Evolutionary conservation across 2,797 vertebrate species (phyloP), one percentile per base, ranked within the genome.

Genomic region (Avahi laniger): DNA sequence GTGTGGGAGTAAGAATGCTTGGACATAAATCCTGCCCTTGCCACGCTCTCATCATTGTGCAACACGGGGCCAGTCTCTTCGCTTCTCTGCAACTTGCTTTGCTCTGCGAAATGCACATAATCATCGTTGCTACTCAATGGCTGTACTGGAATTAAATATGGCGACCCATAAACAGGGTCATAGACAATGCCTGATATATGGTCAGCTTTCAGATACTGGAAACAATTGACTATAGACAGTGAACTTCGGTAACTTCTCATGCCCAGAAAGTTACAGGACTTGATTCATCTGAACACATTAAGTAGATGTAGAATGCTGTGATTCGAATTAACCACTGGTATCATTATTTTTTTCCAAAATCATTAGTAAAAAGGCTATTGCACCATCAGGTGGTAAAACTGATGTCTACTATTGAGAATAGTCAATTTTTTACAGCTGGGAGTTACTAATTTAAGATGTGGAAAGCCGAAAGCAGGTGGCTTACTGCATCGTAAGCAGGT

Each of bases 291-390:
- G 67, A 76, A 82, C 54, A 65, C 82, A 92, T 79, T 59, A 70
- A 69, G 46, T n/a, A 24, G 54, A 26, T 57, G 24, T 26, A 10
- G 22, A 76, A 59, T 35, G 17, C 15, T 81, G 1, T 24, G 79
- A 89, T 93, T 54, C 43, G 2, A 57, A 84, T 75, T 54, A 85
- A 38, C 10, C 73, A 54, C 59, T 91, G 70, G 54, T 75, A 30
- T 73, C 38, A 50, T 84, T 87, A 38, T 50, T 35, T 91, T 75
- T 50, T 52, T 43, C 57, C 75, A 87, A 73, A 87, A 80, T 73
- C 76, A 61, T 87, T 72, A 96, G 33, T 22, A 89, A 50, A 91
- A 86, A 89, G 38, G 35, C 11, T 48, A n/a, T 20, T 57, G 88
- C 28, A 18, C 43, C n/a, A 70, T 82, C 54, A 78, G 67, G 81